These are phyloP conservation scores for Leptinotarsa juncta DNA, from an alignment of 2,888 invertebrate species.

Conservation along the genomic window DNA sequence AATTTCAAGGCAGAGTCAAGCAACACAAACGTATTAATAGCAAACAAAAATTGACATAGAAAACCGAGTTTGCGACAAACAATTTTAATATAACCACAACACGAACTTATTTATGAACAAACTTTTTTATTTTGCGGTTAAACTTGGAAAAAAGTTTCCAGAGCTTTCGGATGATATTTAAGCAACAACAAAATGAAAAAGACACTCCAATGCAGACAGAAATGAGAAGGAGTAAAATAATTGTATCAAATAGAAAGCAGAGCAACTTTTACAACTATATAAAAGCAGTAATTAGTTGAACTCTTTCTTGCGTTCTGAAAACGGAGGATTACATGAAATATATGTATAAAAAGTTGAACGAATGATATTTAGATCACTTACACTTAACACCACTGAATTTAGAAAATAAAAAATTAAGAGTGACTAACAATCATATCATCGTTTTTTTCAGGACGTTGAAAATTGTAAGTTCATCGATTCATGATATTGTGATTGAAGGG, in stretches of 20 bases:
- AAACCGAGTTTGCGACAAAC: constrained; percentile 44
- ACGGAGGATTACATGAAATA: no score
- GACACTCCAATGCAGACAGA: neutral
- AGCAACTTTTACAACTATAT: neutral
- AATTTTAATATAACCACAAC: constrained; percentile 48
- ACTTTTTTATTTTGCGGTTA: constrained; percentile 30
- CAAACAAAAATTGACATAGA: constrained; percentile 42
- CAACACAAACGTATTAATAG: constrained; percentile 36
- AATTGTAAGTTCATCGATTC: no score
- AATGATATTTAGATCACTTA: no score
- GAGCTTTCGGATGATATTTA: constrained; percentile 21
- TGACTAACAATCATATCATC: no score
- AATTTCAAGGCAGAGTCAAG: constrained; percentile 31
- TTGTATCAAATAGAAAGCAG: neutral
- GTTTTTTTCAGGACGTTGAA: no score
- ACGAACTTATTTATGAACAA: constrained; percentile 42
- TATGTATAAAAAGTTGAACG: no score
- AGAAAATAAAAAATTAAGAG: no score
- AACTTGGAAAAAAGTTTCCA: constrained; percentile 27
- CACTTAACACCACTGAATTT: no score
- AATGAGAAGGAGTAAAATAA: neutral
- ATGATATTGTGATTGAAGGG: no score
- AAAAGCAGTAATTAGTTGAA: no score
- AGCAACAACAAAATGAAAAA: constrained; percentile 2
- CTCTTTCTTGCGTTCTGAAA: no score